phyloP scores from a whole-genome alignment of 2,888 invertebrate genomes.

The Lepidonotus clava region DNA sequence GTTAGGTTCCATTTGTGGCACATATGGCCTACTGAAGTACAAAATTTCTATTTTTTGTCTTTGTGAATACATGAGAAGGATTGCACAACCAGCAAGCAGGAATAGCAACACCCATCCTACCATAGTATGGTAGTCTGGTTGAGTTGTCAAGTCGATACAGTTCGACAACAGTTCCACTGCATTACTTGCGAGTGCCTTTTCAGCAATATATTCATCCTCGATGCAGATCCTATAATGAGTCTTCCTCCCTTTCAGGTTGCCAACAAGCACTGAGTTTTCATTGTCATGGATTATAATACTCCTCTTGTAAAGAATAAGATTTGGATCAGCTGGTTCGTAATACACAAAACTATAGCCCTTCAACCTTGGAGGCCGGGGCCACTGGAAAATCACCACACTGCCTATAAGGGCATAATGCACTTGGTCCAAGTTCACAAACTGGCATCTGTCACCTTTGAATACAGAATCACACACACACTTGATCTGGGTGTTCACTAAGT shows the following conservation, averaged over 20 bases:
- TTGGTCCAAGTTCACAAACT: slow-evolving; percentile 56
- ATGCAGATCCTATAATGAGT: slow-evolving; percentile 60
- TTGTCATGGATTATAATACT: slow-evolving; percentile 58
- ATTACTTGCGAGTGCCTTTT: slow-evolving; percentile 48
- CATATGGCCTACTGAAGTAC: slow-evolving; percentile 60
- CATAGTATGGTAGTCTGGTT: slow-evolving; percentile 62
- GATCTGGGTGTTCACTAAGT: slow-evolving; percentile 15
- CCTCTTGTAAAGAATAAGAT: slow-evolving; percentile 49
- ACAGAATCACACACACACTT: slow-evolving; percentile 50
- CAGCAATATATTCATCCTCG: slow-evolving; percentile 59
- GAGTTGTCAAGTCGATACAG: slow-evolving; percentile 59
- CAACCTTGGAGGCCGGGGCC: slow-evolving; percentile 60
- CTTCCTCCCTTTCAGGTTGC: slow-evolving; percentile 55
- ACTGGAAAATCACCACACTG: slow-evolving; percentile 60
- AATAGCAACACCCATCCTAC: slow-evolving; percentile 59
- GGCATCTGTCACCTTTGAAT: slow-evolving; percentile 57
- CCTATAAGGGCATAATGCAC: slow-evolving; percentile 56
- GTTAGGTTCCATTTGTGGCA: slow-evolving; percentile 21
- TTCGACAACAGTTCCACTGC: slow-evolving; percentile 55
- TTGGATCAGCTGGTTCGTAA: slow-evolving; percentile 53
- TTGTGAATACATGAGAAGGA: slow-evolving; percentile 62
- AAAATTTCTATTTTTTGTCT: slow-evolving; percentile 63
- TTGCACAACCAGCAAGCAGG: slow-evolving; percentile 45
- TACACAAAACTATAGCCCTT: slow-evolving; percentile 62
- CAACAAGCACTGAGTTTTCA: slow-evolving; percentile 59